Percentiles rank a stretch among this genome's conserved stretches.
Evolutionary conservation across 1,140 invertebrate genomes (phyloP).

Genomic region (Drusus annulatus): DNA sequence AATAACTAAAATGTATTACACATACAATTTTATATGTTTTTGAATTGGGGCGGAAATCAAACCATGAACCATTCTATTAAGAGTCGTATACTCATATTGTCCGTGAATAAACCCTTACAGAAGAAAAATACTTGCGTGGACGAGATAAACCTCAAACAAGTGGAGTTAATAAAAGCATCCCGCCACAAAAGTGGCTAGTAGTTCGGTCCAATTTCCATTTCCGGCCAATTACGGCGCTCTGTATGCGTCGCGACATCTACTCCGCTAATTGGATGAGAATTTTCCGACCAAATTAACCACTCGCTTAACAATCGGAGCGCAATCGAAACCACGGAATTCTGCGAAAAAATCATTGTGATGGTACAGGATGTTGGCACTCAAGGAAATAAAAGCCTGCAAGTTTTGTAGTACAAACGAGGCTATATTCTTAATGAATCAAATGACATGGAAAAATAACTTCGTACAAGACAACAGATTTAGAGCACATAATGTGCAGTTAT

Average conservation of each 20-base stretch:
- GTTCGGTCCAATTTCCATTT: background rate
- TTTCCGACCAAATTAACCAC: constrained; percentile 50
- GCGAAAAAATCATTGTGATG: constrained; percentile 53
- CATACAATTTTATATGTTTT: too few relatives aligned
- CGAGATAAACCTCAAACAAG: background rate
- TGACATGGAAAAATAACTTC: too few relatives aligned
- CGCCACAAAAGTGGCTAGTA: background rate
- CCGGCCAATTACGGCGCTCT: constrained; percentile 23
- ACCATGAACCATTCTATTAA: too few relatives aligned
- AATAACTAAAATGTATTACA: too few relatives aligned
- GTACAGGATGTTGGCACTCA: constrained; percentile 35
- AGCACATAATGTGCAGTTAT: too few relatives aligned
- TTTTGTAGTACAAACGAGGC: background rate
- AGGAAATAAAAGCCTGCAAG: constrained; percentile 9
- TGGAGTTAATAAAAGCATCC: too few relatives aligned
- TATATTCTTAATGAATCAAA: too few relatives aligned
- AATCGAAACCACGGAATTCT: constrained; percentile 29
- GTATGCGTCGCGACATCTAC: constrained; percentile 38
- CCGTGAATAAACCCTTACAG: too few relatives aligned
- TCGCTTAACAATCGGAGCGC: constrained; percentile 39
- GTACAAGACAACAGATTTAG: too few relatives aligned
- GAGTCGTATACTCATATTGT: too few relatives aligned
- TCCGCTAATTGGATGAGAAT: constrained; percentile 55
- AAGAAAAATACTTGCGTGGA: background rate
- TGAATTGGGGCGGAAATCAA: too few relatives aligned